A percentile compares a stretch with the other conserved stretches of the same genome.
These are phyloP conservation scores for Drosophila sucinea DNA, from an alignment of 1,140 invertebrate genomes.

Conservation along the genomic window DNA sequence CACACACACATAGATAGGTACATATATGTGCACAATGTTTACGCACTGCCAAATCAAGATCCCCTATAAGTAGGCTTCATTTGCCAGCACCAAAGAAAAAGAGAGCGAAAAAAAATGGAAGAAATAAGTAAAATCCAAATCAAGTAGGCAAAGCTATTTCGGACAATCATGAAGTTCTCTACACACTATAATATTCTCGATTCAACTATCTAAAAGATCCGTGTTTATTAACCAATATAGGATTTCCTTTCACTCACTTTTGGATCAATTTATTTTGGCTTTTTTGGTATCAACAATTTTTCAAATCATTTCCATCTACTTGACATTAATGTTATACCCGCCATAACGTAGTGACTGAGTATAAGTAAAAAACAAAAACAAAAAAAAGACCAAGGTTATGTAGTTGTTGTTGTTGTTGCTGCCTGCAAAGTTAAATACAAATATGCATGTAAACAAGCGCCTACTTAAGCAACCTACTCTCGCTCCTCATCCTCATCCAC, in stretches of 20 bases:
- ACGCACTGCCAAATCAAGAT: constrained; percentile 75
- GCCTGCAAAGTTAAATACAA: constrained; percentile 70
- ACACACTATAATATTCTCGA: not conserved
- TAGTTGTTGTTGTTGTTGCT: constrained; percentile 38
- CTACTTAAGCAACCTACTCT: constrained; percentile 62
- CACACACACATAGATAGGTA: constrained; percentile 18
- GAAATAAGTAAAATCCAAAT: not conserved
- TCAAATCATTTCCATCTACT: not conserved
- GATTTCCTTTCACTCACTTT: not conserved
- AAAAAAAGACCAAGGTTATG: constrained; percentile 10
- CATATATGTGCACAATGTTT: constrained; percentile 45
- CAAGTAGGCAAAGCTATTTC: not conserved
- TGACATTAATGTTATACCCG: constrained; percentile 10
- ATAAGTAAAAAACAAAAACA: not conserved
- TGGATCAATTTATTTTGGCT: not conserved
- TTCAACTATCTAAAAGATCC: not conserved
- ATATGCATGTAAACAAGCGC: constrained; percentile 77
- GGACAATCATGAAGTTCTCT: not conserved
- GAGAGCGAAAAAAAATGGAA: not conserved
- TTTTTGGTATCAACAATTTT: not conserved
- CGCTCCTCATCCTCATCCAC: constrained; percentile 14
- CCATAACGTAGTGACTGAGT: not conserved
- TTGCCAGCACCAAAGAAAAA: constrained; percentile 47
- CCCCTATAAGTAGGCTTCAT: constrained; percentile 76
- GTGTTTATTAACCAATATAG: not conserved